These are phyloP conservation scores for Helicorthomorpha holstii DNA, from an alignment of 1,140 invertebrate species.

Conservation along the genomic window DNA sequence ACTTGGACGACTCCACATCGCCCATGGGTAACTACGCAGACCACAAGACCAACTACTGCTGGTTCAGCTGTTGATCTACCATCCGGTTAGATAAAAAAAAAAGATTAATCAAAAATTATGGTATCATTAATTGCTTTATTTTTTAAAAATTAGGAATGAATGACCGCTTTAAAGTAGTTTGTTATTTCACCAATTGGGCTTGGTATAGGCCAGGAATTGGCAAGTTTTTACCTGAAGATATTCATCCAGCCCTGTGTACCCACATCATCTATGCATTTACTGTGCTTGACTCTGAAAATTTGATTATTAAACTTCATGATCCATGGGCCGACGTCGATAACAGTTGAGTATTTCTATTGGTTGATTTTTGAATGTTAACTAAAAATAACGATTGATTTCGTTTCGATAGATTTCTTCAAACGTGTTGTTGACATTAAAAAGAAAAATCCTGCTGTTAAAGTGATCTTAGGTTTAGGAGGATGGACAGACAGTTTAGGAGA, in stretches of 20 bases:
- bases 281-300: conserved; percentile 54
- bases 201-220: conserved; percentile 63
- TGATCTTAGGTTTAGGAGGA: conserved; percentile 66
- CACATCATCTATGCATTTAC: conserved; percentile 81
- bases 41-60: conserved; percentile 4
- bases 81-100: neutral
- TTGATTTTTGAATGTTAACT: neutral
- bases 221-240: conserved; percentile 66
- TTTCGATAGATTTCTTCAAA: conserved; percentile 45
- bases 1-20: too few relatives aligned
- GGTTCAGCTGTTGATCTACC: conserved; percentile 10
- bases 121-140: neutral
- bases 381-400: neutral
- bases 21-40: conserved; percentile 9
- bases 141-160: neutral
- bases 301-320: conserved; percentile 59
- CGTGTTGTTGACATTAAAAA: conserved; percentile 53
- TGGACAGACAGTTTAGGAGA: conserved; percentile 72
- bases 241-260: conserved; percentile 62
- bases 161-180: conserved; percentile 42
- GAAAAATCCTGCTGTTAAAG: conserved; percentile 48
- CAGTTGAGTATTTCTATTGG: conserved; percentile 33
- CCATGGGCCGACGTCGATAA: conserved; percentile 70
- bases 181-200: conserved; percentile 77
- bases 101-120: conserved; percentile 3